Evolutionary conservation across 1,140 invertebrate genomes (phyloP).

Genomic region (Rhopalosiphum maidis): DNA sequence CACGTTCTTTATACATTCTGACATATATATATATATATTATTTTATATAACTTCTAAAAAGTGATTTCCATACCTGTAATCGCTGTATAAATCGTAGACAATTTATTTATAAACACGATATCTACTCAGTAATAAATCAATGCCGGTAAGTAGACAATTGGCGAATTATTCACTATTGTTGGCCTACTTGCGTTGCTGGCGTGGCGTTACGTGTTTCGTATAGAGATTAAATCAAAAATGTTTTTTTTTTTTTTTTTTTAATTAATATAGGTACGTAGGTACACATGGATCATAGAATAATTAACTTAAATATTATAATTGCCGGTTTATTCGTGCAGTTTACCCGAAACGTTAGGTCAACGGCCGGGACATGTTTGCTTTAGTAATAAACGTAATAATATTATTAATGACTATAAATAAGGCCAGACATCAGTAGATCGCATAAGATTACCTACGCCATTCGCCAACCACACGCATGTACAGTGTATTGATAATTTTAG

Average conservation of each 20-base stretch:
- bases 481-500: not conserved
- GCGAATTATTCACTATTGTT: slow-evolving; percentile 14
- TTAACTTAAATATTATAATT: slow-evolving; percentile 17
- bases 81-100: not conserved
- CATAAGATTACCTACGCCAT: not conserved
- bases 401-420: not conserved
- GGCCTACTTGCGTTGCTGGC: not conserved
- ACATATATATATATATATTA: too few species aligned
- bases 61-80: not conserved
- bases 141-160: not conserved
- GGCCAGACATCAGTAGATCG: not conserved
- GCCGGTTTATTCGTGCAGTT: slow-evolving; percentile 16
- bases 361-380: not conserved
- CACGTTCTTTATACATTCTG: not conserved
- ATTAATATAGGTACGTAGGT: slow-evolving; percentile 23
- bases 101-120: not conserved
- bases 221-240: slow-evolving; percentile 28
- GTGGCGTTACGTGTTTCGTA: slow-evolving; percentile 31
- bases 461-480: not conserved
- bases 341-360: not conserved
- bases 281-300: not conserved
- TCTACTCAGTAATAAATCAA: slow-evolving; percentile 12
- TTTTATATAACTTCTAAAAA: not conserved
- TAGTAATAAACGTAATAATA: not conserved
- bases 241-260: slow-evolving; percentile 22